Conservation (phyloP, 1,140 invertebrate species). For the Eubasilissa regina region DNA sequence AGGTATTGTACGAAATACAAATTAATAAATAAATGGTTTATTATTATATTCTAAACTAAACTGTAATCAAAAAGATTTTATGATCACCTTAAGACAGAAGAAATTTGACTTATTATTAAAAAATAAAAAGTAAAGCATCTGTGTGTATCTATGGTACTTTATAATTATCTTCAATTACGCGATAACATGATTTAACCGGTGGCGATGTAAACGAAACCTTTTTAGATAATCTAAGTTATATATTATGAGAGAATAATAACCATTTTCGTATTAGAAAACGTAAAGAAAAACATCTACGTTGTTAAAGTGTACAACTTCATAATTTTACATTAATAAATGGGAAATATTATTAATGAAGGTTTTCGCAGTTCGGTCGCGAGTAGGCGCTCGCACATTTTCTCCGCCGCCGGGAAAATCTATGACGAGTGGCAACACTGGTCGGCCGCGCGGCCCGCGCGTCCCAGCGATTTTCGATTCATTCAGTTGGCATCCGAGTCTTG, state of each 20-base stretch:
- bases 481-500: slow-evolving; percentile 44
- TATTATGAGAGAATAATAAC: neutral
- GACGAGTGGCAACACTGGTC: slow-evolving; percentile 39
- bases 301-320: neutral
- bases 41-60: no score
- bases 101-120: no score
- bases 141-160: no score
- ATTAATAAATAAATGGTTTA: no score
- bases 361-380: neutral
- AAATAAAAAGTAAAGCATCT: neutral
- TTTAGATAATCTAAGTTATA: neutral
- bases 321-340: neutral
- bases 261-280: no score
- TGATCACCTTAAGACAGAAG: no score
- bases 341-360: neutral
- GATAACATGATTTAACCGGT: no score
- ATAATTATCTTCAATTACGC: no score
- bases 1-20: no score
- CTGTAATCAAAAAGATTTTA: no score
- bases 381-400: slow-evolving; percentile 13
- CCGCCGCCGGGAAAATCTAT: slow-evolving; percentile 35
- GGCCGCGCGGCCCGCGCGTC: slow-evolving; percentile 12
- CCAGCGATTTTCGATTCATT: slow-evolving; percentile 33
- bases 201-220: neutral
- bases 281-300: neutral